phyloP scores from a whole-genome alignment of 2,113 vertebrate species.

The Phrynosoma platyrhinos region DNA sequence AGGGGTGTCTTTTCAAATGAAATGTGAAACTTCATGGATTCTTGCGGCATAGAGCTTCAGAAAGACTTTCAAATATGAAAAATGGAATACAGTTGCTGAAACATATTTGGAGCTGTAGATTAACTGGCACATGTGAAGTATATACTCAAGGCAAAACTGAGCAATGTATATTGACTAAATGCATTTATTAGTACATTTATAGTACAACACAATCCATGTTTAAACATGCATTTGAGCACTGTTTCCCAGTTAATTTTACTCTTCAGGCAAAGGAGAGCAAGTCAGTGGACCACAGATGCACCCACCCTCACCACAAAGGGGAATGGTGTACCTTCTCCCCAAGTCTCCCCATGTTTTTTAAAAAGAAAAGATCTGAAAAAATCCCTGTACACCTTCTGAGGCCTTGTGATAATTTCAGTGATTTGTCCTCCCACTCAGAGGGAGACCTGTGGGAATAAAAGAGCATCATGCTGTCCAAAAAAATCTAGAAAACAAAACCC shows the following conservation, averaged over 20 bases:
- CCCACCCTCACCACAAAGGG: too few species aligned
- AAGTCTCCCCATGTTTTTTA: too few species aligned
- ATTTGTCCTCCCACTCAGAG: too few species aligned
- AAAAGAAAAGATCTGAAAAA: too few species aligned
- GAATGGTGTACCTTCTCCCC: too few species aligned
- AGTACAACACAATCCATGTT: neutral
- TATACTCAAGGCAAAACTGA: neutral
- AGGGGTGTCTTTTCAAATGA: neutral
- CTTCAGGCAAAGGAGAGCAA: neutral
- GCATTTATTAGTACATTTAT: neutral
- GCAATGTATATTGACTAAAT: neutral
- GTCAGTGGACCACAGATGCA: too few species aligned
- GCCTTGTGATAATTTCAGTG: too few species aligned
- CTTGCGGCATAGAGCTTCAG: neutral
- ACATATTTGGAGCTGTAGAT: neutral
- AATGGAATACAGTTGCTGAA: neutral
- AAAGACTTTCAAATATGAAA: conserved; percentile 1
- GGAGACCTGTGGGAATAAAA: too few species aligned
- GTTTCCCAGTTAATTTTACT: neutral
- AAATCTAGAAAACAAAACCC: too few species aligned
- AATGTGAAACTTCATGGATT: conserved; percentile 18
- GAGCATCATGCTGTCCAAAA: too few species aligned
- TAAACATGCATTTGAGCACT: neutral
- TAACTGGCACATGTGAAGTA: neutral
- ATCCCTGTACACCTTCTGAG: too few species aligned